phyloP scores from a whole-genome alignment of 2,113 vertebrate genomes.

The Amia ocellicauda region DNA sequence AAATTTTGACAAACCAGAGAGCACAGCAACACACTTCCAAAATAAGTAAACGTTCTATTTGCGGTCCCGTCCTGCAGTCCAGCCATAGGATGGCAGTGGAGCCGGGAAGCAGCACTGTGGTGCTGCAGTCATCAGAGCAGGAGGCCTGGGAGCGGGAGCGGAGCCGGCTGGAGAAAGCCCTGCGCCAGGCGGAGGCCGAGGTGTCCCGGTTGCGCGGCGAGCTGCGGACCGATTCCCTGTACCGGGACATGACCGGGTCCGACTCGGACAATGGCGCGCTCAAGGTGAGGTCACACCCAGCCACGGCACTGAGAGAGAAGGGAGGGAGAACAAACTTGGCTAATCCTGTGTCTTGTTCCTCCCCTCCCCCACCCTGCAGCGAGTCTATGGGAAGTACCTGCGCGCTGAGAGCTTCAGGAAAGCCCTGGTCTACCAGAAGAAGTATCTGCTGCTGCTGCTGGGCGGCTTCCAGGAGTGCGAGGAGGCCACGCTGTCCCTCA shows the following conservation, averaged over 20 bases:
- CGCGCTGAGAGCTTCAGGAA: slow-evolving; percentile 93
- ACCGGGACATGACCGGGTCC: slow-evolving; percentile 68
- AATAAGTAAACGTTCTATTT: too few species aligned
- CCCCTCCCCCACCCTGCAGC: slow-evolving; percentile 54
- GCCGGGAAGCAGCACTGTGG: slow-evolving; percentile 51
- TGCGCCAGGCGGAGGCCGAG: slow-evolving; percentile 78
- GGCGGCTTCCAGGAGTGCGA: slow-evolving; percentile 96
- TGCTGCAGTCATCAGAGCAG: slow-evolving; percentile 72
- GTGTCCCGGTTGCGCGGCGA: slow-evolving; percentile 76
- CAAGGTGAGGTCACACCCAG: slow-evolving; percentile 71
- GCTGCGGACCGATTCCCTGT: slow-evolving; percentile 71
- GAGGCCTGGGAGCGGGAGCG: slow-evolving; percentile 82
- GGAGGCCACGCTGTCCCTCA: slow-evolving; percentile 83
- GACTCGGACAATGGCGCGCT: slow-evolving; percentile 74
- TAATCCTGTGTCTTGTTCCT: neutral
- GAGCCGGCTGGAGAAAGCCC: slow-evolving; percentile 70
- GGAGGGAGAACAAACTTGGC: too few species aligned
- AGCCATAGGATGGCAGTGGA: slow-evolving; percentile 45
- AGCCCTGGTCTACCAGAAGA: slow-evolving; percentile 96
- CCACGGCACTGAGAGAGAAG: neutral
- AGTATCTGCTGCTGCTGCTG: slow-evolving; percentile 88
- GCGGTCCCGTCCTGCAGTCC: too few species aligned
- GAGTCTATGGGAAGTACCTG: slow-evolving; percentile 88
- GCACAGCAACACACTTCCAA: too few species aligned
- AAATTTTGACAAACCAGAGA: too few species aligned